Base-by-base conservation (phyloP, 1,140 invertebrate species). In the Nebria ingens region DNA sequence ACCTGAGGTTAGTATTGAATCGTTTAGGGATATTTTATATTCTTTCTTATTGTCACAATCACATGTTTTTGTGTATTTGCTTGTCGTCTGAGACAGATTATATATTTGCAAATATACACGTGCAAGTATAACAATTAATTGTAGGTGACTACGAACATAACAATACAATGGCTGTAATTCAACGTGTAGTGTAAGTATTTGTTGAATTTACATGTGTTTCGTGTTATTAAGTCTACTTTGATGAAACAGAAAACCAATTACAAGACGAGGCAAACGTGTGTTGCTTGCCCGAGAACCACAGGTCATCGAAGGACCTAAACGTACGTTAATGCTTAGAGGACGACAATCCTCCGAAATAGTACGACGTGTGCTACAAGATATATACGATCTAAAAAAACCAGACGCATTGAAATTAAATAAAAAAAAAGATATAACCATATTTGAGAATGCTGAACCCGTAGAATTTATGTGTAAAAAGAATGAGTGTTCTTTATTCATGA, bases 371-470 rank as follows among this genome's bases (percentile, higher is more conserved):
- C 71, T 97, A 63, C 95, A 93, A 76, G 91, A 98, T 78, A 70
- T 98, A 73, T 89, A 87, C 64, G 73, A 83, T 60, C 68, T 97
- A 13, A 95, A 94, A 67, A 95, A 93, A 66, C 91, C 89, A 19
- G 76, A 92, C 68, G 82, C 83, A 0, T 78, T 83, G 13, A 82
- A 87, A 60, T 76, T 93, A 29, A 81, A 80, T 25, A 81, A 84
- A 59, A 91, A 90, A 66, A 91, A 95, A 77, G 84, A 90, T 56
- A 81, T 91, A 58, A 77, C 86, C 2, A 88, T 91, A 2, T 94
- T 95, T 71, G 92, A 95, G 72, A 85, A 95, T 75, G 71, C 81
- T 0, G 80, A 82, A 3, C 78, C 81, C 11, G 73, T 97, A 61
- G 94, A 98, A 76, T 83, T 84, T 59, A 84, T 97, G 62, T 84